Base-by-base conservation (phyloP, 2,113 vertebrate species). In the Apus apus region DNA sequence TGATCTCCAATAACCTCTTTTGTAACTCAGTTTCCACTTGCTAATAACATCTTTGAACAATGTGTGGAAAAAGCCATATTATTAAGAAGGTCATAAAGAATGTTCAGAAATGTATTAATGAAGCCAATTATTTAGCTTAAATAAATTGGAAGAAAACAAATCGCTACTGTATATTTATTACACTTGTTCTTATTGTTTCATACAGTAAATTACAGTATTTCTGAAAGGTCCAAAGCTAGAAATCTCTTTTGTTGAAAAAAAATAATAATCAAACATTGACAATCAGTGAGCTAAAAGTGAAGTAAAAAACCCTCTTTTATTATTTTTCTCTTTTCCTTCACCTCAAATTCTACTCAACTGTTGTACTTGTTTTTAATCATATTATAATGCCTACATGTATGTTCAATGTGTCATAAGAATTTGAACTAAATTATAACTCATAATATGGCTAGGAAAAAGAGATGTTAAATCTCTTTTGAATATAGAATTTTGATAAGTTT, bases 11-110 rank as follows among this genome's bases (percentile, higher is more conserved):
- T 96, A 32, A 94, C 87, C 17, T 97, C 98, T 81, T 97, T 98
- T 87, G 97, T 97, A 83, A 98, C 54, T 98, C 98, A 98, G 60
- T 38, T 38, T 98, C 98, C 98, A 72, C 98, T 98, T 82, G 98
- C 98, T 79, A 98, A 89, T 23, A 98, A 98, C 98, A 98, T 98
- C 73, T 87, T 97, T 76, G 48, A 90, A 36, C 70, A 82, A 89
- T 34, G 46, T 8, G 61, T 22, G 64, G 27, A 79, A 36, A 87
- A 61, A 92, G 14, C 29, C 18, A 54, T 66, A 22, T 29, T 36
- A 11, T 50, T 38, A 60, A 34, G 13, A 51, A 40, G 20, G 66
- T 83, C 56, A n/a, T 29, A 8, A 79, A 17, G 45, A 66, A 74
- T 16, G 17, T 36, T 61, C 7, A 11, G 30, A 79, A 75, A 51